Evolutionary conservation across 2,113 vertebrate species (phyloP).

Genomic region (Chitala chitala): DNA sequence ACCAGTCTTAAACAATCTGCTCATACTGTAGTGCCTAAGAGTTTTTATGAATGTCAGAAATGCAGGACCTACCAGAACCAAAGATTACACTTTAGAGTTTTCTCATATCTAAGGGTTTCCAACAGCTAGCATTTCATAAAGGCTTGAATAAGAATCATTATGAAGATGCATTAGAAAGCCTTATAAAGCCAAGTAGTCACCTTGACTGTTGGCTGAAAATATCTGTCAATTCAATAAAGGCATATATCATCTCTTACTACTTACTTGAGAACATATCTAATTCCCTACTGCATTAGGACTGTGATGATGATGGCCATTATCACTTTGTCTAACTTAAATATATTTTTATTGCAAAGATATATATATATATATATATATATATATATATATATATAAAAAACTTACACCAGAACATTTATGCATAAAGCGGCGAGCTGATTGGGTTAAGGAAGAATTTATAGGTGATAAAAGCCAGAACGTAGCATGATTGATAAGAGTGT

Average conservation of each 20-base stretch:
- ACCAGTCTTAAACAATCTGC: background rate
- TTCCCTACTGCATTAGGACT: background rate
- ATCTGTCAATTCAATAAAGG: background rate
- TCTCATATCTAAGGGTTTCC: background rate
- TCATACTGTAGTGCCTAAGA: background rate
- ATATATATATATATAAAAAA: too few relatives aligned
- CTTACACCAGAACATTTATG: background rate
- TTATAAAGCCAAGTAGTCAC: background rate
- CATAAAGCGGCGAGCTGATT: background rate
- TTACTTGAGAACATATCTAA: background rate
- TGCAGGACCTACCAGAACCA: too few relatives aligned
- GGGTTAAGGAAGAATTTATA: background rate
- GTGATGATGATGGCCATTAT: background rate
- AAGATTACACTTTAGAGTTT: background rate
- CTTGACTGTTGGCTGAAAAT: background rate
- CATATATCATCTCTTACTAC: constrained; percentile 6
- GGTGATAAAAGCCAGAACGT: background rate
- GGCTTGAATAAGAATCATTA: background rate
- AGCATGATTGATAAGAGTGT: background rate
- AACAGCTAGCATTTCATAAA: background rate
- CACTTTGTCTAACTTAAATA: background rate
- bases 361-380: too few relatives aligned
- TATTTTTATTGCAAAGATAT: background rate
- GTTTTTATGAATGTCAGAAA: too few relatives aligned
- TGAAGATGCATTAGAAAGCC: background rate